Evolutionary conservation across 2,113 vertebrate genomes (phyloP), one percentile per base, ranked within the genome.

Genomic region (Passer montanus): DNA sequence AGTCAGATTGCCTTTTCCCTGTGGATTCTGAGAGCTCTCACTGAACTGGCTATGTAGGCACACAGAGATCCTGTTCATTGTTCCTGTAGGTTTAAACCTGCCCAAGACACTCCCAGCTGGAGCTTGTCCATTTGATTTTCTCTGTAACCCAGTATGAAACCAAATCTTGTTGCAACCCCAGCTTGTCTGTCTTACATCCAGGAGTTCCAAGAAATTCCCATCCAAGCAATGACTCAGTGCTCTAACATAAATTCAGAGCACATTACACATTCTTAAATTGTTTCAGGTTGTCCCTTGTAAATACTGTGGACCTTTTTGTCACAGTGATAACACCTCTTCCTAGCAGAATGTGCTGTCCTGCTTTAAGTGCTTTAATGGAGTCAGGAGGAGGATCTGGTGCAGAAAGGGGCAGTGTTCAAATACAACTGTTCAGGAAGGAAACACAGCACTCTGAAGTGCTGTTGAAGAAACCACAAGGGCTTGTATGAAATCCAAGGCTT

Each of bases 391-490:
- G 52, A 43, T 74, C 39, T 78, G 84, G 30, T 84, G 39, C 46
- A 70, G 55, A 55, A 55, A 8, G 7, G n/a, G 31, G 16, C 33
- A 2, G 37, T 68, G 62, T 58, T 86, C 64, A 87, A 86, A 46
- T 21, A 22, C 19, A 49, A 7, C 23, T 58, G 28, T 49, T 73
- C 35, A 41, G 82, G 62, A 76, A 87, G 70, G 77, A 63, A 64
- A 30, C 23, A 19, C 4, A 0, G 43, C 70, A 68, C 56, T 55
- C 55, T 18, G 1, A 50, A 64, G 55, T 21, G 28, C 12, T 84
- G 37, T 31, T 84, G 73, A 55, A 79, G 69, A 93, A 89, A 75
- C 90, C 84, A 67, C 69, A 72, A 47, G 11, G 33, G 17, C 44
- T 59, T 91, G 62, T 56, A 47, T 55, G 69, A 87, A 75, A 82